Evolutionary conservation across 2,113 vertebrate species (phyloP).

Genomic region (Gobius niger): DNA sequence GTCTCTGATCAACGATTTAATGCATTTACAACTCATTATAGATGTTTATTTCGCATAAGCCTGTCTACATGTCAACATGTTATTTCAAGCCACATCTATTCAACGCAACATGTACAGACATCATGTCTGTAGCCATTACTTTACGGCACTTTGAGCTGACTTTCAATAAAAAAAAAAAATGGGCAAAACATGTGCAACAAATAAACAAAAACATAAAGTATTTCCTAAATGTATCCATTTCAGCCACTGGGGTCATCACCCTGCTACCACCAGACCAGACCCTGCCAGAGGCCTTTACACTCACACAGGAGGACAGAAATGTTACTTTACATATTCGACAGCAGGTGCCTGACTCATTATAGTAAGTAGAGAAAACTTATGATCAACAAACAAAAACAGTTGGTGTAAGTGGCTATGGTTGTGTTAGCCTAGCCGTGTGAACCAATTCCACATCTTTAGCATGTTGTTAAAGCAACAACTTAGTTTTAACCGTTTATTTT

Average conservation of each 20-base stretch:
- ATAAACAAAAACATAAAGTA: neutral
- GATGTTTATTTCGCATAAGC: too few species aligned
- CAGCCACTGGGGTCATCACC: neutral
- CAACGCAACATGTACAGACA: too few species aligned
- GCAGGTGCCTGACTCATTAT: neutral
- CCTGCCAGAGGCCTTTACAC: neutral
- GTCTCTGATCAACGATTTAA: too few species aligned
- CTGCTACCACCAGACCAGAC: too few species aligned
- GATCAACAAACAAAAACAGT: neutral
- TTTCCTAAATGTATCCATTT: neutral
- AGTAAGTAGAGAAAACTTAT: too few species aligned
- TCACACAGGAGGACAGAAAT: neutral
- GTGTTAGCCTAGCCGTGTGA: slow-evolving; percentile 42
- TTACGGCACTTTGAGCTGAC: neutral
- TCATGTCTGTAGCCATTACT: too few species aligned
- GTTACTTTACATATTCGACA: neutral
- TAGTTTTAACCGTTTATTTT: neutral
- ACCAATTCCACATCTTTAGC: neutral
- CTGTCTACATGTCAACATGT: too few species aligned
- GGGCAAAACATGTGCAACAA: neutral
- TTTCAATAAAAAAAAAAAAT: neutral
- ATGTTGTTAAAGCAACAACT: neutral
- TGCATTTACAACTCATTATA: too few species aligned
- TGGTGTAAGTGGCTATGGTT: neutral
- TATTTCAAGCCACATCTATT: too few species aligned